Percentiles rank a stretch among this genome's conserved stretches.
Conservation (phyloP, 1,140 invertebrate species). For the Wasmannia auropunctata region DNA sequence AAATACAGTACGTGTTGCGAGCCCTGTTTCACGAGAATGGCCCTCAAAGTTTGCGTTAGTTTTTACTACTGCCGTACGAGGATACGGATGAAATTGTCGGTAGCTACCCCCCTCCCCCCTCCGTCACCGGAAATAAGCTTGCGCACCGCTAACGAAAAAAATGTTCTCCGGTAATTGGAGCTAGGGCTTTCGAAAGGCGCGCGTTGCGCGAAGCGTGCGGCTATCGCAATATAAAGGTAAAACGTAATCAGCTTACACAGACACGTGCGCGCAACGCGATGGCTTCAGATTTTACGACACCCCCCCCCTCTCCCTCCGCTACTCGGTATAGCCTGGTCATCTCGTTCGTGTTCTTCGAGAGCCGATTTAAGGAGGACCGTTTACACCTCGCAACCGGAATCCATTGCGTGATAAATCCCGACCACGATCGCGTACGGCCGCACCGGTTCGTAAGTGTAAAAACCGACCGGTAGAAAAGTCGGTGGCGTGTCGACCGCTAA, state of each 20-base stretch:
- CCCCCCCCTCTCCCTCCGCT: no score
- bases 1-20: constrained; percentile 32
- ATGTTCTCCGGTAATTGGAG: background rate
- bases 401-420: constrained; percentile 26
- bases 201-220: no score
- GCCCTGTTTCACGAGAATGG: background rate
- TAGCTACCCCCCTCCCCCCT: no score
- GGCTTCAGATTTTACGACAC: constrained; percentile 4
- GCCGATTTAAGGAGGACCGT: constrained; percentile 12
- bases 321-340: background rate
- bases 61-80: constrained; percentile 8
- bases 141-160: constrained; percentile 9
- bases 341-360: background rate
- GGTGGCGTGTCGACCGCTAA: constrained; percentile 15
- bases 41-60: constrained; percentile 45
- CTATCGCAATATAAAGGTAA: background rate
- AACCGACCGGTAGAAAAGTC: background rate
- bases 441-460: background rate
- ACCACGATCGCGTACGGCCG: background rate
- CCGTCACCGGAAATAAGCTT: background rate
- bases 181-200: background rate
- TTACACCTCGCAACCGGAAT: constrained; percentile 12
- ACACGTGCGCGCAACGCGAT: background rate
- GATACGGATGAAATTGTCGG: constrained; percentile 22
- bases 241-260: constrained; percentile 27